Conservation (phyloP, 2,113 vertebrate genomes). For the Crotalus helleri region DNA sequence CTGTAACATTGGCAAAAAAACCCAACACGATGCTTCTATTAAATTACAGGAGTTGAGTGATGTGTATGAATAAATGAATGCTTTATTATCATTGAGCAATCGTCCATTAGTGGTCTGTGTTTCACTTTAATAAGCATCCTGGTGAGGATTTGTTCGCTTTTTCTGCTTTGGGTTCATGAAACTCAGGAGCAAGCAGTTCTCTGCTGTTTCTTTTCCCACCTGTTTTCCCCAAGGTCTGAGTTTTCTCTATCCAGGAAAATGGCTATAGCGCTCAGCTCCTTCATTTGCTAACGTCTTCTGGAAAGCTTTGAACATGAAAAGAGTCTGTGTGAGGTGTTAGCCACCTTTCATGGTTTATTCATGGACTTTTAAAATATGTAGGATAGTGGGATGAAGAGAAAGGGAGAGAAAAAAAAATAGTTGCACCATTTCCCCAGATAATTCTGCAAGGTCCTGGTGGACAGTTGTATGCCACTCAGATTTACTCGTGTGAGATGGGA, state of each 20-base stretch:
- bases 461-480: neutral
- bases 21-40: neutral
- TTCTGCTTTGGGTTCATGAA: neutral
- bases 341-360: slow-evolving; percentile 60
- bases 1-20: neutral
- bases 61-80: neutral
- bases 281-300: slow-evolving; percentile 52
- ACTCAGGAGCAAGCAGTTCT: neutral
- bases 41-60: neutral
- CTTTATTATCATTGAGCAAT: neutral
- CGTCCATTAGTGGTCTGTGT: neutral
- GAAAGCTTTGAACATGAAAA: slow-evolving; percentile 58
- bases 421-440: neutral
- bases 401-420: rapidly evolving
- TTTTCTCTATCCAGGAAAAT: neutral
- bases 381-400: slow-evolving; percentile 12
- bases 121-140: neutral
- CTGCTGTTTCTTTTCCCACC: neutral
- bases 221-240: neutral
- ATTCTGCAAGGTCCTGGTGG: neutral
- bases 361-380: slow-evolving; percentile 42
- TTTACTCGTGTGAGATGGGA: neutral
- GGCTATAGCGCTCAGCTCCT: neutral
- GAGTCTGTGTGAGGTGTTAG: slow-evolving; percentile 29
- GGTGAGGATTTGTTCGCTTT: neutral